phyloP scores from a whole-genome alignment of 2,797 vertebrate genomes.

The Champsocephalus esox region DNA sequence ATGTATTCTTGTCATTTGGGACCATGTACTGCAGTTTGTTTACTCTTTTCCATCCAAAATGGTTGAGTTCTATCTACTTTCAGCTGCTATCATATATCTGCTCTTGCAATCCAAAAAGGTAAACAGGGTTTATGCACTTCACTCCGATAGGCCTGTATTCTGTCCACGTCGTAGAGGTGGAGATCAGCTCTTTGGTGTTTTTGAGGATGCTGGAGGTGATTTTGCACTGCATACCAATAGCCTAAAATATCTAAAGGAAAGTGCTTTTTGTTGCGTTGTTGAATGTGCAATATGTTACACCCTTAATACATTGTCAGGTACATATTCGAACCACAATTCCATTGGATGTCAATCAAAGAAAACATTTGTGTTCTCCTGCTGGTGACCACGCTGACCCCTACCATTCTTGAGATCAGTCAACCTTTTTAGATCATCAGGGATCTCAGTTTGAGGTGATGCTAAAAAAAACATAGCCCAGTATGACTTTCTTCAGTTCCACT shows the following conservation, averaged over 20 bases:
- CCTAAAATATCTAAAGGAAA: background rate
- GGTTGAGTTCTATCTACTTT: constrained; percentile 54
- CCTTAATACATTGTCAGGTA: too few relatives aligned
- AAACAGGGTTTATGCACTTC: background rate
- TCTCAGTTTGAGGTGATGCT: constrained; percentile 91
- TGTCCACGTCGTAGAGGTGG: background rate
- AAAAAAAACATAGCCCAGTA: constrained; percentile 91
- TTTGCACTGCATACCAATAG: background rate
- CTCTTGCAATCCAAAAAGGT: constrained; percentile 6
- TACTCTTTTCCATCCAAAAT: constrained; percentile 24
- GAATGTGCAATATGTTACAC: too few relatives aligned
- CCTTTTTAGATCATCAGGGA: constrained; percentile 89
- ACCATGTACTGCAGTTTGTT: constrained; percentile 38
- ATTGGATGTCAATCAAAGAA: background rate
- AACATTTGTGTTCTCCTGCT: constrained; percentile 74
- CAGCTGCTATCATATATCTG: constrained; percentile 26
- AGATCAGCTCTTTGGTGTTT: background rate
- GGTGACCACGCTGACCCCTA: constrained; percentile 87
- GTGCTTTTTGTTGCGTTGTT: background rate
- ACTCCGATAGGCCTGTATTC: constrained; percentile 5
- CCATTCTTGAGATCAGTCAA: constrained; percentile 89
- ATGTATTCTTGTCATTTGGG: constrained; percentile 15
- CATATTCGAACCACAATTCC: background rate
- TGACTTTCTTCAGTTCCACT: constrained; percentile 88
- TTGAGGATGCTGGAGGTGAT: background rate